Percentiles rank a stretch among this genome's conserved stretches.
These are phyloP conservation scores for Mesoclemmys tuberculata DNA, from an alignment of 2,113 vertebrate genomes.

Conservation along the genomic window DNA sequence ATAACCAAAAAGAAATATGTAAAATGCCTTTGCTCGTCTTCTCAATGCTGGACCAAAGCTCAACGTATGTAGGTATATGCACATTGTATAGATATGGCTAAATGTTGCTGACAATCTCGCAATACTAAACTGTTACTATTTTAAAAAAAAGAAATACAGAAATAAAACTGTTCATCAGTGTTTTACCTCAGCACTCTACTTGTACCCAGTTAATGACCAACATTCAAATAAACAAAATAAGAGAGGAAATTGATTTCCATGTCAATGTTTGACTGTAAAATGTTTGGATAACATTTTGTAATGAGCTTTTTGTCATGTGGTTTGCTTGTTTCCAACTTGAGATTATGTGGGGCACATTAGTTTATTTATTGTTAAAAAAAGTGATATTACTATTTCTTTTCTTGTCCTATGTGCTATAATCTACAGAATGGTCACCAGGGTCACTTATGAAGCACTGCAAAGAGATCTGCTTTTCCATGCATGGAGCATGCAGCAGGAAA, in stretches of 20 bases:
- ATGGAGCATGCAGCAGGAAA: slow-evolving; percentile 73
- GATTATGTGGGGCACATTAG: slow-evolving; percentile 82
- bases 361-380: slow-evolving; percentile 82
- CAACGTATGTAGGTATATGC: slow-evolving; percentile 96
- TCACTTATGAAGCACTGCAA: slow-evolving; percentile 80
- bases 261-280: slow-evolving; percentile 83
- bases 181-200: slow-evolving; percentile 95
- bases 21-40: slow-evolving; percentile 92
- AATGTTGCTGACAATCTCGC: slow-evolving; percentile 98
- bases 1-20: slow-evolving; percentile 93
- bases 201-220: slow-evolving; percentile 84
- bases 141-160: slow-evolving; percentile 76
- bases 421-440: slow-evolving; percentile 86
- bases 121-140: slow-evolving; percentile 90
- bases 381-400: slow-evolving; percentile 65
- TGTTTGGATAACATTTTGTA: slow-evolving; percentile 85
- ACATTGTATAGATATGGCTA: slow-evolving; percentile 98
- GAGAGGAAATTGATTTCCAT: slow-evolving; percentile 81
- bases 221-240: slow-evolving; percentile 71
- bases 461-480: slow-evolving; percentile 78
- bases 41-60: slow-evolving; percentile 99
- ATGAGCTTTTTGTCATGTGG: slow-evolving; percentile 85
- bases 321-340: slow-evolving; percentile 82
- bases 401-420: slow-evolving; percentile 80
- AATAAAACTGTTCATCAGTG: slow-evolving; percentile 84